Base-by-base conservation (phyloP, 1,140 invertebrate genomes). In the Babylonia areolata region DNA sequence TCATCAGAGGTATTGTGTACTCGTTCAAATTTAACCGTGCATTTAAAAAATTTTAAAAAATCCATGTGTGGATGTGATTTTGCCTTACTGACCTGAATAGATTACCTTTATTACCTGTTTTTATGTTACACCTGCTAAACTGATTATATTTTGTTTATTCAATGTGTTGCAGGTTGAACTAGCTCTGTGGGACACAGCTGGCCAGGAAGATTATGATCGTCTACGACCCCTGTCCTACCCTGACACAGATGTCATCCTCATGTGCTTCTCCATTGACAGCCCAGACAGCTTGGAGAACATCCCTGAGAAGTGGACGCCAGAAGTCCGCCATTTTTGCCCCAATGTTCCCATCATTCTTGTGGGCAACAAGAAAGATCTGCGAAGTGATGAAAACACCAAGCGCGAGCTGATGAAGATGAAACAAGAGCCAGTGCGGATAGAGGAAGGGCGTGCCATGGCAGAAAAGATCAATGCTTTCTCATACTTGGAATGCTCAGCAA, bases 401-500 rank as follows among this genome's bases (percentile, higher is more conserved):
- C 97, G 98, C 87, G 96, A 99, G 95, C 96, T 99, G 88, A 97
- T 97, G 90, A 99, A 99, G 95, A 99, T 99, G 98, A 99, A 99
- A 94, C 99, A 99, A 94, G 99, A 99, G 94, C 99, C 99, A 54
- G 99, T 99, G 9, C 99, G 99, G 94, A 97, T 98, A 73, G 98
- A 99, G 93, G 99, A 99, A 94, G 95, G 98, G 86, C 96, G 98
- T 91, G 97, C 98, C 73, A 99, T 99, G 98, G 98, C 99, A 69
- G 99, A 99, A 93, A 99, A 99, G 95, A 99, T 99, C 88, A 99
- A 90, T 95, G 99, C 99, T 87, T 99, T 99, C 95, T 98, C 98
- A 85, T 99, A 99, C 95, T 96, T 99, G 89, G 99, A 99, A 95
- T 99, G 99, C 95, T 99, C 98, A 80, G 99, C 99, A 91, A 99